These are phyloP conservation scores for Falco cherrug DNA, from an alignment of 2,797 vertebrate species.

Conservation along the genomic window DNA sequence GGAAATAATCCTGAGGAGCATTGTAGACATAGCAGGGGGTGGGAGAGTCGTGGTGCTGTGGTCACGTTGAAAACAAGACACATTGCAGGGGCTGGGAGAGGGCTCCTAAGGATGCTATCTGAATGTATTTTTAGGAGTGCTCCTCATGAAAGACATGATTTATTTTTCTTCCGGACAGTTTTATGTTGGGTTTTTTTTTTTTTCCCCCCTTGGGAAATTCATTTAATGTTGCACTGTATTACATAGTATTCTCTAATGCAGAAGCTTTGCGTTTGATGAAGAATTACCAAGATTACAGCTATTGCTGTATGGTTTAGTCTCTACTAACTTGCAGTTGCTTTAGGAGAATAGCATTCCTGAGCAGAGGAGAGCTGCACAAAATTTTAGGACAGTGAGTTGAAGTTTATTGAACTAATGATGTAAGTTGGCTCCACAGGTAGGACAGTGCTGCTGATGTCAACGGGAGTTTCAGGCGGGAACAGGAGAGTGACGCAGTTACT, in stretches of 20 bases:
- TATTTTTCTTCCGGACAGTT: neutral
- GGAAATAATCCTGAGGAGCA: neutral
- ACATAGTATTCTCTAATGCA: neutral
- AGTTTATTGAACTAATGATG: neutral
- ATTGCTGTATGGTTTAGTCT: neutral
- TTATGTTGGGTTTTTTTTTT: neutral
- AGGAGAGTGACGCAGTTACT: neutral
- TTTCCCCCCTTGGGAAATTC: neutral
- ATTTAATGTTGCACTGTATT: neutral
- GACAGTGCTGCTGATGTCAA: neutral
- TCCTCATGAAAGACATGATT: neutral
- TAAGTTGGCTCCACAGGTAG: neutral
- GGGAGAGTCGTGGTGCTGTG: neutral
- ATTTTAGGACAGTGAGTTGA: neutral
- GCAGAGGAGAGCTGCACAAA: neutral
- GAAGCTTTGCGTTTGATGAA: neutral
- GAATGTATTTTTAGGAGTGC: neutral
- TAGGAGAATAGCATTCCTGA: neutral
- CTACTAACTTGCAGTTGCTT: neutral
- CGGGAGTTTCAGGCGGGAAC: neutral
- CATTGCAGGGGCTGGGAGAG: neutral
- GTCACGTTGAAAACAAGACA: fast-evolving
- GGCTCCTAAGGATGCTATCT: neutral
- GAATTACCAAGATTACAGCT: neutral
- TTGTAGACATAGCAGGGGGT: neutral